Evolutionary conservation across 2,797 vertebrate genomes (phyloP).

Genomic region (Xenentodon cancila): DNA sequence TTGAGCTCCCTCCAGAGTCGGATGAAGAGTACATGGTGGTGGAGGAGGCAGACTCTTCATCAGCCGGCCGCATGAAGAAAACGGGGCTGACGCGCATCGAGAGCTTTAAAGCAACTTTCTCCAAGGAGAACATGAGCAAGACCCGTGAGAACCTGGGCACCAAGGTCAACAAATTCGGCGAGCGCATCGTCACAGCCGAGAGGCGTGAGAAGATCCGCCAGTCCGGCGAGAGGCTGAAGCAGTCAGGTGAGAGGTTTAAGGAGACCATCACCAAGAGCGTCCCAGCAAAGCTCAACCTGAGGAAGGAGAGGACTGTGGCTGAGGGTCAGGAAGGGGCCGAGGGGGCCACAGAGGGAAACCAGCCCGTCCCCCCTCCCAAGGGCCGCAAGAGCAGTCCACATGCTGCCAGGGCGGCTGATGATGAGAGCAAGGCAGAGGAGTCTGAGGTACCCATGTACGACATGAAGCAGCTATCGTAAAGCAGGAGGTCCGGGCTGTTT

Average conservation of each 20-base stretch:
- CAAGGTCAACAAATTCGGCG: slow-evolving; percentile 91
- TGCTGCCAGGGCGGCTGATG: slow-evolving; percentile 77
- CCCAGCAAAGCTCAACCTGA: slow-evolving; percentile 88
- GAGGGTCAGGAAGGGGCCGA: slow-evolving; percentile 88
- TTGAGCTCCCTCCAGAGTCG: slow-evolving; percentile 87
- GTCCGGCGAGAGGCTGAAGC: slow-evolving; percentile 88
- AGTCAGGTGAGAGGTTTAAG: slow-evolving; percentile 91
- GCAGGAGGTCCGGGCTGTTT: slow-evolving; percentile 6
- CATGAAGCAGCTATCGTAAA: slow-evolving; percentile 90
- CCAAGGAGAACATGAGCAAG: slow-evolving; percentile 93
- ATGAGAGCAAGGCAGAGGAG: slow-evolving; percentile 82
- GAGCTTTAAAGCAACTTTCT: slow-evolving; percentile 96
- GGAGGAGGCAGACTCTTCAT: slow-evolving; percentile 85
- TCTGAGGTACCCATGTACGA: slow-evolving; percentile 88
- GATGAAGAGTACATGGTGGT: slow-evolving; percentile 96
- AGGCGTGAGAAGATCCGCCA: slow-evolving; percentile 93
- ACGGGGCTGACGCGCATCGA: slow-evolving; percentile 92
- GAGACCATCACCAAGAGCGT: slow-evolving; percentile 90
- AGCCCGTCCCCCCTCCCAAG: slow-evolving; percentile 85
- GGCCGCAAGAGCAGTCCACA: slow-evolving; percentile 78
- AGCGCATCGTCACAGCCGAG: slow-evolving; percentile 94
- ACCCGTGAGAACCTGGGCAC: slow-evolving; percentile 93
- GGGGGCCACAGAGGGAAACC: slow-evolving; percentile 75
- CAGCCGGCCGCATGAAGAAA: slow-evolving; percentile 86
- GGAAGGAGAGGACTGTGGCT: slow-evolving; percentile 88